These are phyloP conservation scores for Acanthis flammea DNA, from an alignment of 2,797 vertebrate genomes.

Conservation along the genomic window DNA sequence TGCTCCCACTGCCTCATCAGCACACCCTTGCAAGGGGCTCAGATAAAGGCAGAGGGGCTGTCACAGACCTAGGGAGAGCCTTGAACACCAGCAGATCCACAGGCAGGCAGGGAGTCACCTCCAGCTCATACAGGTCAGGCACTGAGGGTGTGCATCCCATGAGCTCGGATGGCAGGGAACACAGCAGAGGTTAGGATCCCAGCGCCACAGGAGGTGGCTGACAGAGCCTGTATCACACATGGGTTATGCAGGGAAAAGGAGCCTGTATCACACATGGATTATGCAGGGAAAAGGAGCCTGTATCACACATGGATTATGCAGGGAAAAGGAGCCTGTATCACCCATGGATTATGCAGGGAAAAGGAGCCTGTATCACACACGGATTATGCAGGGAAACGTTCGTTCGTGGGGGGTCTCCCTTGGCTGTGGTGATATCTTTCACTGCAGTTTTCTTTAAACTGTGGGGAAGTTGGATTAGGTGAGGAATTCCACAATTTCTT, in stretches of 20 bases:
- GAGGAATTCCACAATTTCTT: constrained; percentile 72
- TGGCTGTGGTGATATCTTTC: constrained; percentile 3
- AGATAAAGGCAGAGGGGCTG: background rate
- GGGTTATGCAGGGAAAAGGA: background rate
- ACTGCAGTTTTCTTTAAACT: constrained; percentile 67
- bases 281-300: background rate
- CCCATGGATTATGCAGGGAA: too few species aligned
- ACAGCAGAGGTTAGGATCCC: background rate
- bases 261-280: background rate
- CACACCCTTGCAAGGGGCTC: fast-evolving
- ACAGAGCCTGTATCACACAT: fast-evolving
- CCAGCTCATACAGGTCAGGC: fast-evolving
- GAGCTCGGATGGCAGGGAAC: background rate
- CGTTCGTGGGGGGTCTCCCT: constrained; percentile 32
- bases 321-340: too few species aligned
- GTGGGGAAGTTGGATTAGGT: constrained; percentile 71
- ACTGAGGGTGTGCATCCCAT: background rate
- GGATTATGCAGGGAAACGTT: background rate
- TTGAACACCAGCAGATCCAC: background rate
- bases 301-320: too few species aligned
- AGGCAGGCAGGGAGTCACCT: background rate
- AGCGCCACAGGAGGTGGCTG: fast-evolving
- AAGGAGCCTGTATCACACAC: background rate
- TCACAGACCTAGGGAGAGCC: background rate
- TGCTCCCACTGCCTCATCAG: background rate